Percentiles rank a stretch among this genome's conserved stretches.
These are phyloP conservation scores for Leucophenga montana DNA, from an alignment of 2,888 invertebrate genomes.

Conservation along the genomic window DNA sequence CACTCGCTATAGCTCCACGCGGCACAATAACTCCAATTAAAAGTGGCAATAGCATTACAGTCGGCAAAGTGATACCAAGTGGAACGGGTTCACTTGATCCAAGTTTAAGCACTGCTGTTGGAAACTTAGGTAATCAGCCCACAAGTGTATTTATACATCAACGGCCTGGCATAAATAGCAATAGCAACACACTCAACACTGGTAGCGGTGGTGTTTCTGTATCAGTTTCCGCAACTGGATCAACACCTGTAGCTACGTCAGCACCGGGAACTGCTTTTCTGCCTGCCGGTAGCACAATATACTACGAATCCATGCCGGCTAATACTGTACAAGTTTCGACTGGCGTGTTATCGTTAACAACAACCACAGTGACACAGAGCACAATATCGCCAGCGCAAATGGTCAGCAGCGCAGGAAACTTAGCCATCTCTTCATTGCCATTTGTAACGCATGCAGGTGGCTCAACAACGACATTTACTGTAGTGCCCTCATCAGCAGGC, in stretches of 20 bases:
- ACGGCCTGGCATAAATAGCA: conserved; percentile 38
- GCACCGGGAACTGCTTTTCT: conserved; percentile 55
- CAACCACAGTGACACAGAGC: conserved; percentile 69
- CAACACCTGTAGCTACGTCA: conserved; percentile 52
- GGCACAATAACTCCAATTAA: conserved; percentile 72
- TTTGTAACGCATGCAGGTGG: conserved; percentile 60
- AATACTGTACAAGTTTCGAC: conserved; percentile 67
- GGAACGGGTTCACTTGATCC: conserved; percentile 35
- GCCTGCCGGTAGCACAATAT: conserved; percentile 70
- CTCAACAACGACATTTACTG: conserved; percentile 71
- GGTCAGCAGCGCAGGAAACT: conserved; percentile 52
- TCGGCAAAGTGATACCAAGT: conserved; percentile 71
- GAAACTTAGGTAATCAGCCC: conserved; percentile 37
- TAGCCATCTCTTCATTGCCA: conserved; percentile 67
- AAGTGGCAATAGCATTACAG: conserved; percentile 66
- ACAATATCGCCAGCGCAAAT: conserved; percentile 54
- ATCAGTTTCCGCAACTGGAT: conserved; percentile 46
- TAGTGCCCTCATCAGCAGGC: conserved; percentile 61
- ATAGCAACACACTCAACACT: conserved; percentile 6
- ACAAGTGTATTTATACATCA: conserved; percentile 65
- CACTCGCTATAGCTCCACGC: conserved; percentile 67
- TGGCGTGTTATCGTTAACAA: conserved; percentile 71
- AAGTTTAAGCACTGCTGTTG: conserved; percentile 18
- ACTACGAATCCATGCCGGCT: conserved; percentile 72
- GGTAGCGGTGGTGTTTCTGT: conserved; percentile 43